A percentile compares a stretch with the other conserved stretches of the same genome.
Conservation (phyloP, 2,888 invertebrate genomes). For the Tipula unca region DNA sequence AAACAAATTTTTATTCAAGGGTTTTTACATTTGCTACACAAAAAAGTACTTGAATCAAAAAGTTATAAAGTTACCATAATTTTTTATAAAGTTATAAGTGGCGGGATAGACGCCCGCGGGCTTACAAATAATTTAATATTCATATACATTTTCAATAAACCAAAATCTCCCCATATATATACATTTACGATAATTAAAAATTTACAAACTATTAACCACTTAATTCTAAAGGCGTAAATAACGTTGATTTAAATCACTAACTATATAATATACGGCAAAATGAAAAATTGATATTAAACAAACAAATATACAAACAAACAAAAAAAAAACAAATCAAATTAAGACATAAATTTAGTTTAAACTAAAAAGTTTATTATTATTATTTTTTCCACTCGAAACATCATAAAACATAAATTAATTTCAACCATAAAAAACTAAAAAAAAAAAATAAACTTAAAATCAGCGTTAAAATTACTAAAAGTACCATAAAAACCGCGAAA, state of each 20-base stretch:
- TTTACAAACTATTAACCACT: background rate
- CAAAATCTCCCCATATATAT: background rate
- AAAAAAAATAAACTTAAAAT: background rate
- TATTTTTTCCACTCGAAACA: conserved; percentile 8
- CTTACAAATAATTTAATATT: background rate
- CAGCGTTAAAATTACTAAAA: conserved; percentile 14
- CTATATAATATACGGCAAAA: background rate
- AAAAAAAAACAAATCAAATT: background rate
- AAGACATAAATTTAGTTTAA: conserved; percentile 14
- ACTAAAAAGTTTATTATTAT: background rate
- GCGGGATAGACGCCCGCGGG: background rate
- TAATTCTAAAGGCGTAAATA: conserved; percentile 2
- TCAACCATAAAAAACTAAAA: conserved; percentile 4
- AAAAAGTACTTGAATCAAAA: background rate
- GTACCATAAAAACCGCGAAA: conserved; percentile 14
- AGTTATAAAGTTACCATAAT: background rate
- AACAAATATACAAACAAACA: background rate
- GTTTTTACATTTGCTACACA: background rate
- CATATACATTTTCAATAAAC: background rate
- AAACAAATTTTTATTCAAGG: background rate
- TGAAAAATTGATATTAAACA: background rate
- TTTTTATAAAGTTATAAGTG: background rate
- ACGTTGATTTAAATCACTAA: conserved; percentile 1
- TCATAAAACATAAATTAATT: background rate
- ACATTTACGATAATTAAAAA: conserved; percentile 1